Evolutionary conservation across 2,113 vertebrate genomes (phyloP), one percentile per base, ranked within the genome.

Genomic region (Nannospalax galili): DNA sequence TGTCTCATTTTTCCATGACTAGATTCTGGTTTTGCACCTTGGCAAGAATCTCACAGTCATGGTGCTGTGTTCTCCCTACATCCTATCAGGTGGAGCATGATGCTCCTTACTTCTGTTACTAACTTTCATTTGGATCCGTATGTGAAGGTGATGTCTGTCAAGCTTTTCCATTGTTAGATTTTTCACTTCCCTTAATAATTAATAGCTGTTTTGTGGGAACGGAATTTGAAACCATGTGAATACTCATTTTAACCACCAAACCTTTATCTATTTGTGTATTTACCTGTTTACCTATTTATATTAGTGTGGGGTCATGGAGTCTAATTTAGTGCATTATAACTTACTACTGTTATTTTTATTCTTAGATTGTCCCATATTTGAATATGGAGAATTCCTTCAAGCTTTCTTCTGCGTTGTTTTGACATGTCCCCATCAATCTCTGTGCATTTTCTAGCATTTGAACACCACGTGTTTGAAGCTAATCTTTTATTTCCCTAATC

Each of bases 301-400:
- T 94, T 58, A 70, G 1, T 52, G 22, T 42, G 72, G 30, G 73
- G 7, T 67, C 7, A 75, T 48, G 37, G 19, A 69, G 84, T 93
- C 67, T 93, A 75, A 72, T 78, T 92, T 12, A 85, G 2, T 89
- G 32, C 17, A 62, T 95, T 95, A 65, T 88, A 45, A 84, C 90
- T 84, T 88, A 62, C 91, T 84, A 79, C 45, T 90, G 17, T 89
- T 78, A 91, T 84, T 92, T 52, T 72, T 72, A 74, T 72, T 24
- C 11, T 94, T 37, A 60, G 0, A 74, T 85, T 94, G 52, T 78
- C 89, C 37, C 26, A 82, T 17, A 64, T 94, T 91, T 91, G 73
- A 91, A 91, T 75, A 65, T 72, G 40, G 1, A 56, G 15, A 73
- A 60, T 2, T 40, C 22, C 52, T 58, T 75, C 10, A 88, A 14